Base-by-base conservation (phyloP, 1,140 invertebrate species). In the Ceratosolen fusciceps region DNA sequence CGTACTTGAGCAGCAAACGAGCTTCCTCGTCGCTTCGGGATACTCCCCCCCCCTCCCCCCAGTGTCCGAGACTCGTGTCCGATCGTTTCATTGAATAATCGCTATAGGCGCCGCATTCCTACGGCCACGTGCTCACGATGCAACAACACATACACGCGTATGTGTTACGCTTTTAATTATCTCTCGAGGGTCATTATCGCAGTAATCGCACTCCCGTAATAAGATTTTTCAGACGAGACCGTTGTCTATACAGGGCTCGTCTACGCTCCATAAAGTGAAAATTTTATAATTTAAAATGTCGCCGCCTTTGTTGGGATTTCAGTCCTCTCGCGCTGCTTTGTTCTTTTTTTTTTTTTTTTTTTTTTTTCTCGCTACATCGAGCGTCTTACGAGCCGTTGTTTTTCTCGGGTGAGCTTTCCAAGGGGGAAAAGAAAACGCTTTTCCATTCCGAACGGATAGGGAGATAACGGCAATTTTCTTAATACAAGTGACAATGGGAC, bases 401-500 rank as follows among this genome's bases (percentile, higher is more conserved):
- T 65, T 65, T 14, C 43, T 26, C 72, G 72, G 19, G n/a, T n/a
- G 29, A 67, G 7, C 7, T 19, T 65, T 43, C 5, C 4, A 12
- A 74, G 37, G 12, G 5, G 52, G 37, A 21, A 62, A 19, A 10
- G 12, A n/a, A 58, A 78, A 79, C 67, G 70, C 62, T 79, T 79
- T 65, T 58, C 39, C 37, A 78, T 49, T 78, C 76, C 8, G 8
- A 31, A 24, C 58, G 72, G 2, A 49, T 26, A 47, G 67, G 14
- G 49, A 70, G 52, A 39, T 34, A 67, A 47, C 72, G 52, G 9
- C 70, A 49, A 49, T 78, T 62, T 68, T 65, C 49, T 52, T 70
- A 68, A 26, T 16, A 74, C 47, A 29, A 43, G 65, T 71, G 73
- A 80, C 79, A 80, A 80, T 80, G 73, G 73, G 73, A 71, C 73